Evolutionary conservation across 2,113 vertebrate genomes (phyloP), one percentile per base, ranked within the genome.

Genomic region (Trichomycterus rosablanca): DNA sequence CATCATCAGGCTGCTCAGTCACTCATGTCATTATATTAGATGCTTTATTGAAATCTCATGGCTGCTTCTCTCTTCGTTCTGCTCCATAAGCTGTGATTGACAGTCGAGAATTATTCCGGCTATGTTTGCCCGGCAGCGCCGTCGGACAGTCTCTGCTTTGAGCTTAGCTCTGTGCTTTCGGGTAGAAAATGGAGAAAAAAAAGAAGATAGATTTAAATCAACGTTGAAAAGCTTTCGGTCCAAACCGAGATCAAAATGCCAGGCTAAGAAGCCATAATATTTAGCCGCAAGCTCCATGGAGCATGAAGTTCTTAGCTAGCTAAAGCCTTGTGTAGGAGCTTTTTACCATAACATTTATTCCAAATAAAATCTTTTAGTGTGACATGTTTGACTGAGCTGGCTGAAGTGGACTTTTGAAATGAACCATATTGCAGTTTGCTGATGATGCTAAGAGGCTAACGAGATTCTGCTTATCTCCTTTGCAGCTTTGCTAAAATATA

Each of bases 1-100:
- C 74, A 69, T 78, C 74, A 77, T 80, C 73, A 67, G 58, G 60
- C 68, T 67, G 71, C 71, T 79, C 78, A 66, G 68, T 81, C 75
- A 61, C 63, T 80, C 80, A 77, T 61, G 73, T 79, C 59, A 74
- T 76, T 67, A 73, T 75, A 78, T 77, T 66, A 74, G 48, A 43
- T 55, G 73, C 71, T 76, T 68, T 67, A 70, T 73, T 57, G 64
- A 75, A 79, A 75, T 75, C 53, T 50, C 68, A 64, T 43, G 53
- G 39, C 58, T 52, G 53, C 78, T 74, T 37, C 59, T 71, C 74
- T 78, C 32, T n/a, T 32, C 42, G 71, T 55, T 44, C 54, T 37
- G 45, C 37, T 64, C 66, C 62, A 20, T 51, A 26, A 49, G 64
- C 44, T 12, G 16, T 26, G 37, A 74, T 37, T 64, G 68, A 72